Conservation (phyloP, 2,888 invertebrate species). For the Hypsopygia costalis region DNA sequence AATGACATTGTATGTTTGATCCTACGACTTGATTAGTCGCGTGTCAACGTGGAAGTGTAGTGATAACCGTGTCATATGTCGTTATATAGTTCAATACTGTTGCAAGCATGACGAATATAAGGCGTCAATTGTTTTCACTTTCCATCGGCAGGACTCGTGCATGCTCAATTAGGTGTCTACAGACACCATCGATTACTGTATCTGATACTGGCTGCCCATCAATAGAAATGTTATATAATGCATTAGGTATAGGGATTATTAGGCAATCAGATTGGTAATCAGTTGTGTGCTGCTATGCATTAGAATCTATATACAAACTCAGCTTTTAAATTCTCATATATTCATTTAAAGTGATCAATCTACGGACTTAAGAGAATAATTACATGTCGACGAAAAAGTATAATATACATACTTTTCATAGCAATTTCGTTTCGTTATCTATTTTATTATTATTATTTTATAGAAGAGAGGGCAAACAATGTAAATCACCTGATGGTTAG, state of each 20-base stretch:
- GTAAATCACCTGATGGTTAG: too few relatives aligned
- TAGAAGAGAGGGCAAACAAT: too few relatives aligned
- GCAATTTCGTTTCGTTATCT: too few relatives aligned
- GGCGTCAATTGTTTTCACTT: conserved; percentile 67
- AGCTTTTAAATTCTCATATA: too few relatives aligned
- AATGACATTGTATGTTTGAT: conserved; percentile 49
- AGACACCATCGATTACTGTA: conserved; percentile 59
- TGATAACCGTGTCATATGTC: conserved; percentile 57
- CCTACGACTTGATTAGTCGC: conserved; percentile 60
- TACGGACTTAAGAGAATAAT: too few relatives aligned
- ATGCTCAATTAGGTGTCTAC: conserved; percentile 62
- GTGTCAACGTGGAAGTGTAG: conserved; percentile 57
- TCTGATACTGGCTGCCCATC: conserved; percentile 51
- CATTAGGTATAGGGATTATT: conserved; percentile 30
- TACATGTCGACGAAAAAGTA: too few relatives aligned
- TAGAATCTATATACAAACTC: neutral
- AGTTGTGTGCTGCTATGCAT: neutral
- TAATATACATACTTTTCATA: too few relatives aligned
- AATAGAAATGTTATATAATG: conserved; percentile 61
- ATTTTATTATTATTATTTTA: too few relatives aligned
- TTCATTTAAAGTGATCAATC: too few relatives aligned
- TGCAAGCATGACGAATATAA: conserved; percentile 71
- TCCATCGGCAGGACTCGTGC: conserved; percentile 69
- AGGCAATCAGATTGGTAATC: conserved; percentile 24
- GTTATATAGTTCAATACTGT: conserved; percentile 77